These are phyloP conservation scores for Penaeus indicus DNA, from an alignment of 1,140 invertebrate genomes.

Conservation along the genomic window DNA sequence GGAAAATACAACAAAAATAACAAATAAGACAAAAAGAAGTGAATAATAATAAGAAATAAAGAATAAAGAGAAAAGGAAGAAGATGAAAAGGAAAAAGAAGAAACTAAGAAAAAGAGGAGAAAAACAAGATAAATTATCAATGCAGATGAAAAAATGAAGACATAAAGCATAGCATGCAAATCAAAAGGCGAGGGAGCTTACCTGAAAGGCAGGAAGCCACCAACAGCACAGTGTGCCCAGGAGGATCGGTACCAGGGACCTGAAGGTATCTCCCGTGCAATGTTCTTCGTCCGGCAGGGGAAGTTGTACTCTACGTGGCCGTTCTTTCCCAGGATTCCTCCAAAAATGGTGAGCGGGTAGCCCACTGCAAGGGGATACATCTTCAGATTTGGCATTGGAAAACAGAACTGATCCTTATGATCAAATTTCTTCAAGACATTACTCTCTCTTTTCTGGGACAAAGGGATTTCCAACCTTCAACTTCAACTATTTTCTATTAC, in stretches of 20 bases:
- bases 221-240: slow-evolving; percentile 72
- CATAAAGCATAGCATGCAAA: not conserved
- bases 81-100: not conserved
- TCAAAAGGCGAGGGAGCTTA: slow-evolving; percentile 59
- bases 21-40: not conserved
- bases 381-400: no score
- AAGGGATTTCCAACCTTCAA: no score
- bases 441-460: no score
- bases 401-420: no score
- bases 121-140: no score
- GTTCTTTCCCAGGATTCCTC: slow-evolving; percentile 74
- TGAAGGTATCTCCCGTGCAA: slow-evolving; percentile 73
- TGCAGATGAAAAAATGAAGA: not conserved
- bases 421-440: no score
- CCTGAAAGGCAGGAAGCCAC: slow-evolving; percentile 75
- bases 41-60: not conserved
- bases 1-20: not conserved
- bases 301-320: slow-evolving; percentile 72
- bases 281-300: slow-evolving; percentile 74
- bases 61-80: not conserved
- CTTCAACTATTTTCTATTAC: no score
- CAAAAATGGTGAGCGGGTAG: slow-evolving; percentile 74
- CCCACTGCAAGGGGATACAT: slow-evolving; percentile 70
- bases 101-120: not conserved
- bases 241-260: slow-evolving; percentile 73